Conservation (phyloP, 2,113 vertebrate species). For the Microtus montanus region DNA sequence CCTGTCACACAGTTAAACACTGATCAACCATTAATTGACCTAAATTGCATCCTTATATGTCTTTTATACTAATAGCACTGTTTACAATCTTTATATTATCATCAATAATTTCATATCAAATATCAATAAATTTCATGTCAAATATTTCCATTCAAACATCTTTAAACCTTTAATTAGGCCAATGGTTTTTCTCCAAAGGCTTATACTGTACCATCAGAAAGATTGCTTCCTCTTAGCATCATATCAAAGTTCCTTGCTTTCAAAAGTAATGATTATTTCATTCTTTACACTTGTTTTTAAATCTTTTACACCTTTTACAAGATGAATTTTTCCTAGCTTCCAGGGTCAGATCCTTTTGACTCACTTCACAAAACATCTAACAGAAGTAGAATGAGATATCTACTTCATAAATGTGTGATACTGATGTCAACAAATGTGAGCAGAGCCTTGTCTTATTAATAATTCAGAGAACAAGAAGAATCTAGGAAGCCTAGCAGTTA, state of each 20-base stretch:
- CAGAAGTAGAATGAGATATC: neutral
- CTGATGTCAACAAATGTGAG: slow-evolving; percentile 17
- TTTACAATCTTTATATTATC: neutral
- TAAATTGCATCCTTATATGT: neutral
- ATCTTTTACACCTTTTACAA: neutral
- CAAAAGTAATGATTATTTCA: neutral
- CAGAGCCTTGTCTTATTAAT: slow-evolving; percentile 45
- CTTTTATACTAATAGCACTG: rapidly evolving
- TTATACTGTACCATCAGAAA: neutral
- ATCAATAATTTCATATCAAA: neutral
- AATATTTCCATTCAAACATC: neutral
- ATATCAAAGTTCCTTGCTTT: slow-evolving; percentile 26
- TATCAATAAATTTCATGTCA: neutral
- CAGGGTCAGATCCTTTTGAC: neutral
- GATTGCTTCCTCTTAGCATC: neutral
- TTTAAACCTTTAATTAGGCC: neutral
- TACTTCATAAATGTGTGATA: neutral
- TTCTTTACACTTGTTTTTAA: neutral
- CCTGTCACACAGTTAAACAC: neutral
- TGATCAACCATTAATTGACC: neutral
- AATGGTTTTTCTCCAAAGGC: neutral
- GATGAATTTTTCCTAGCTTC: neutral
- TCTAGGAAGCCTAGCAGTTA: slow-evolving; percentile 51
- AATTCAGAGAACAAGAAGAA: slow-evolving; percentile 72
- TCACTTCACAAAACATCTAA: neutral